Evolutionary conservation across 1,140 invertebrate species (phyloP).

Genomic region (Babylonia areolata): DNA sequence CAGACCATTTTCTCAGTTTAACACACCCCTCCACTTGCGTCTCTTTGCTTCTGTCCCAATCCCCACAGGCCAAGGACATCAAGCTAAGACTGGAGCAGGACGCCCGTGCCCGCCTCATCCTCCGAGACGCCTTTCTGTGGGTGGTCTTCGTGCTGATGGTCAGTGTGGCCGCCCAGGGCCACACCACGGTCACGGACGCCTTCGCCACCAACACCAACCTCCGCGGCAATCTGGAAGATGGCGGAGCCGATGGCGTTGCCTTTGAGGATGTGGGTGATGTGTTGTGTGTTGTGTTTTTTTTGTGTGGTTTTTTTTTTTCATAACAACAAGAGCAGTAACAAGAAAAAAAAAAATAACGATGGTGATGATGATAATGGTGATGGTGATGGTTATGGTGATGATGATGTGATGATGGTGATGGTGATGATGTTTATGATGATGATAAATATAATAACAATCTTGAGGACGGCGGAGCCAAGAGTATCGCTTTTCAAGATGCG

Average conservation of each 20-base stretch:
- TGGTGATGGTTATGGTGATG: not conserved
- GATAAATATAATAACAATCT: too few species aligned
- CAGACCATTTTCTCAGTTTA: too few species aligned
- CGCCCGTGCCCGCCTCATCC: not conserved
- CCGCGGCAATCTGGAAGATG: not conserved
- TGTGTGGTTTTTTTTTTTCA: not conserved
- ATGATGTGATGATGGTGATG: not conserved
- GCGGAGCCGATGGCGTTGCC: not conserved
- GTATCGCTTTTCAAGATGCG: too few species aligned
- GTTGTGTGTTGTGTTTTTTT: not conserved
- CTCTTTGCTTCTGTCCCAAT: not conserved
- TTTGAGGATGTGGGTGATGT: not conserved
- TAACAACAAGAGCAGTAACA: not conserved
- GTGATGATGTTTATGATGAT: too few species aligned
- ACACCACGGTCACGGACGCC: not conserved
- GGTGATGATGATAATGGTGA: not conserved
- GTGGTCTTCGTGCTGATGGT: not conserved
- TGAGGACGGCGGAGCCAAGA: too few species aligned
- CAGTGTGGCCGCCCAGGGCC: not conserved
- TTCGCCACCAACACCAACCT: not conserved
- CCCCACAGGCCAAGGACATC: constrained; percentile 12
- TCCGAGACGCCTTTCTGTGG: not conserved
- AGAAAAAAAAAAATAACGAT: not conserved
- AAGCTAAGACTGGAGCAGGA: constrained; percentile 1
- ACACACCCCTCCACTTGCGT: too few species aligned